Conservation (phyloP, 1,140 invertebrate genomes). For the Eumaeus atala region DNA sequence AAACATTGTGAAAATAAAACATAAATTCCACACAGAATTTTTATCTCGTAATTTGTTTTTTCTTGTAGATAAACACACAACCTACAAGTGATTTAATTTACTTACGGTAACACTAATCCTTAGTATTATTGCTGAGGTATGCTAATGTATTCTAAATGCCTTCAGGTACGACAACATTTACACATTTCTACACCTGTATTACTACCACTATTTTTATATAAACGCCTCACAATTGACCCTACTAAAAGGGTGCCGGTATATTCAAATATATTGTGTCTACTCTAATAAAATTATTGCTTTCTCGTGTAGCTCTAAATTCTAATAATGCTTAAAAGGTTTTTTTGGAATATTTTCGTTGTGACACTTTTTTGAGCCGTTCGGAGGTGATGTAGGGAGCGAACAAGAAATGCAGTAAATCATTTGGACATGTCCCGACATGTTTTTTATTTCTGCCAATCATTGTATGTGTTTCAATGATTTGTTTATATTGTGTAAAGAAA, state of each 20-base stretch:
- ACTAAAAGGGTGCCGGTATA: background rate
- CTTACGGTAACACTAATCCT: background rate
- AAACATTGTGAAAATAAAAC: no score
- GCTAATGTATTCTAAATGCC: background rate
- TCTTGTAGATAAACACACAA: background rate
- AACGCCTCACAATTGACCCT: background rate
- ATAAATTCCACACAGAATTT: no score
- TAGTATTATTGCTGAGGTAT: background rate
- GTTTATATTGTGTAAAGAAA: no score
- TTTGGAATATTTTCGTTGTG: background rate
- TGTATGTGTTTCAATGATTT: background rate
- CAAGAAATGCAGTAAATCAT: background rate
- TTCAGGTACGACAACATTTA: background rate
- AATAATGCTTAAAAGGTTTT: background rate
- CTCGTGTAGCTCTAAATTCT: background rate
- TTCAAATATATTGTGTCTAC: background rate
- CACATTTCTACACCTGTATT: background rate
- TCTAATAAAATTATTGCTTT: slow-evolving; percentile 6
- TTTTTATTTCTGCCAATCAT: background rate
- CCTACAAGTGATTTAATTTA: background rate
- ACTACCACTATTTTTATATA: background rate
- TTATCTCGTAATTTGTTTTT: background rate
- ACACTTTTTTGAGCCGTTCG: background rate
- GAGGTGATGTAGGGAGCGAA: background rate
- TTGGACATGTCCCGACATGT: background rate